Base-by-base conservation (phyloP, 2,797 vertebrate genomes). In the Aselliscus stoliczkanus region DNA sequence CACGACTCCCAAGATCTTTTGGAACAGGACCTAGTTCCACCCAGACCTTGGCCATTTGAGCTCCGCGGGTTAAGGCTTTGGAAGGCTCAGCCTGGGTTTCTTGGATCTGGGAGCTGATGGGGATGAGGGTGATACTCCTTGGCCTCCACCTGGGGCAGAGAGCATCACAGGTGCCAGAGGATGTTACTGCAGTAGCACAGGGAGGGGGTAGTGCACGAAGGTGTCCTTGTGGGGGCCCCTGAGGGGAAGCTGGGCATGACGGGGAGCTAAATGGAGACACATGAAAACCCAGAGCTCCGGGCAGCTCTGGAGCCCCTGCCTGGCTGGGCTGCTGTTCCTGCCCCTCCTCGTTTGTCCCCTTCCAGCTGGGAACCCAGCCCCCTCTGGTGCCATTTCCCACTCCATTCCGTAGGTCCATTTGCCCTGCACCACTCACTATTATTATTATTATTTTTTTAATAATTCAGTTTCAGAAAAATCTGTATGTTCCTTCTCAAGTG, bases 381-480 rank as follows among this genome's bases (percentile, higher is more conserved):
- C 10, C 17, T 54, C 77, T 47, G 5, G 2, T 12, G 50, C 21
- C 2, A 0, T 11, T 39, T 87, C 42, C 79, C 50, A 29, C 79
- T 23, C 34, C 11, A 14, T 60, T 47, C 34, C 14, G 73, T 39
- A 82, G 69, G 44, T 31, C 42, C 3, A 4, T 17, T 8, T 20
- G 23, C 54, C 73, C 86, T 7, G 8, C 1, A 18, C 64, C 21
- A 4, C 21, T 10, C 6, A 50, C 52, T 18, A 20, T 54, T 54
- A 20, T 50, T 60, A 4, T 14, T n/a, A 83, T 69, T 39, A 80
- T 47, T 58, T 37, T 5, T 64, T 2, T 27, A 56, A 60, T 4
- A 79, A 79, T 44, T 83, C 54, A 25, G 2, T 70, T 92, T 92
- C 37, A 81, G 86, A 75, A 79, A 83, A 90, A 17, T 20, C 52